Conservation (phyloP, 2,888 invertebrate genomes). For the Smittia sp. region DNA sequence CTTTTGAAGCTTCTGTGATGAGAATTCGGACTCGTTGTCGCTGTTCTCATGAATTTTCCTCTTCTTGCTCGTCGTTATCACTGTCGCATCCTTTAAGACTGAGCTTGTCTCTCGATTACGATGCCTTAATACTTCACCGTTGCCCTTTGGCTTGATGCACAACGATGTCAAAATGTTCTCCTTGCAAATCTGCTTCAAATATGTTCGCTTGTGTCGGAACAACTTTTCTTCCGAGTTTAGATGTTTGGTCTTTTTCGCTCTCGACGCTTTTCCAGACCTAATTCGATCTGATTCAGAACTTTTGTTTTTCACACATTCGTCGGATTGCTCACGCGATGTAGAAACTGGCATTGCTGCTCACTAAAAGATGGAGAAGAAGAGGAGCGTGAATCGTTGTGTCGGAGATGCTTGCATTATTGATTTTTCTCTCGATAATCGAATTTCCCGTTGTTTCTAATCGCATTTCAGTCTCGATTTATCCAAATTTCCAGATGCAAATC, state of each 20-base stretch:
- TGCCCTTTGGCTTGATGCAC: neutral
- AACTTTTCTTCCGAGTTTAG: neutral
- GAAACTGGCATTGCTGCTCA: slow-evolving; percentile 51
- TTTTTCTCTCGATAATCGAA: neutral
- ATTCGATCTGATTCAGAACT: neutral
- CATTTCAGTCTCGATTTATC: too few species aligned
- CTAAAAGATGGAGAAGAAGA: slow-evolving; percentile 38
- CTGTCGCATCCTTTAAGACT: neutral
- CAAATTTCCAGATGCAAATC: too few species aligned
- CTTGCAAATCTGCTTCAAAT: too few species aligned
- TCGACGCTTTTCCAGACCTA: neutral
- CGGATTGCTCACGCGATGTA: slow-evolving; percentile 45
- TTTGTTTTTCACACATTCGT: neutral
- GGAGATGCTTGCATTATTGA: neutral
- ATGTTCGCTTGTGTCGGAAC: neutral
- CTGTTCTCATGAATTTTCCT: neutral
- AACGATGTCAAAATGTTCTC: neutral
- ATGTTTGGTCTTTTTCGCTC: neutral
- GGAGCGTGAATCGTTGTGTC: neutral
- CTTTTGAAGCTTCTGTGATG: neutral
- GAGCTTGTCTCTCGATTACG: neutral
- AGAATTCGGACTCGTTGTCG: neutral
- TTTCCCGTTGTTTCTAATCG: neutral
- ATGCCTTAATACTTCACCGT: neutral
- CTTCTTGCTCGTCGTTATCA: neutral